A percentile compares a stretch with the other conserved stretches of the same genome.
Evolutionary conservation across 2,113 vertebrate genomes (phyloP).

Genomic region (Ranitomeya imitator): DNA sequence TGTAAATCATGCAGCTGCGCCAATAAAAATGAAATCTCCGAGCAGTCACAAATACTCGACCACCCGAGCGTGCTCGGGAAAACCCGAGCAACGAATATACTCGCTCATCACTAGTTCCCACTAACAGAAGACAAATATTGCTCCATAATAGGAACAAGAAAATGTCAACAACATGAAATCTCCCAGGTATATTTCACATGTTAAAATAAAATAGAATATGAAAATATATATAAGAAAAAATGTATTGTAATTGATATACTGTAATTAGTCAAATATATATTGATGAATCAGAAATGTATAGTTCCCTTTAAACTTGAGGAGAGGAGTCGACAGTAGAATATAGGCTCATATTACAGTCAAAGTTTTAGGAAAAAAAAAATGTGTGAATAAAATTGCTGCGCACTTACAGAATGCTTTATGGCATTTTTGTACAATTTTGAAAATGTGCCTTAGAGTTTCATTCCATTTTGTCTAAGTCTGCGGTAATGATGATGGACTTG

Average conservation of each 20-base stretch:
- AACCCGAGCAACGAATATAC: too few species aligned
- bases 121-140: neutral
- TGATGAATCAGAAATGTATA: neutral
- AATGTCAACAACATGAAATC: neutral
- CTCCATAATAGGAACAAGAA: neutral
- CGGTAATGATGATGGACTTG: slow-evolving; percentile 32
- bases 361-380: neutral
- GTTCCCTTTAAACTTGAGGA: neutral
- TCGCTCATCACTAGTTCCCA: too few species aligned
- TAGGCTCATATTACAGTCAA: neutral
- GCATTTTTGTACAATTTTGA: slow-evolving; percentile 17
- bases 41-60: too few species aligned
- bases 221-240: neutral
- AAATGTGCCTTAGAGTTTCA: neutral
- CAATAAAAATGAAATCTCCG: too few species aligned
- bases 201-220: neutral
- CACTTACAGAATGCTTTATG: neutral
- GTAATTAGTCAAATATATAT: neutral
- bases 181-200: too few species aligned
- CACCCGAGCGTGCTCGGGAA: too few species aligned
- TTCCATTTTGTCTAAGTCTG: slow-evolving; percentile 26
- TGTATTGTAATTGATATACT: neutral
- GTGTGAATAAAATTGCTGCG: neutral
- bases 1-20: too few species aligned
- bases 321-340: neutral